Conservation (phyloP, 2,113 vertebrate species). For the Delphinus delphis region DNA sequence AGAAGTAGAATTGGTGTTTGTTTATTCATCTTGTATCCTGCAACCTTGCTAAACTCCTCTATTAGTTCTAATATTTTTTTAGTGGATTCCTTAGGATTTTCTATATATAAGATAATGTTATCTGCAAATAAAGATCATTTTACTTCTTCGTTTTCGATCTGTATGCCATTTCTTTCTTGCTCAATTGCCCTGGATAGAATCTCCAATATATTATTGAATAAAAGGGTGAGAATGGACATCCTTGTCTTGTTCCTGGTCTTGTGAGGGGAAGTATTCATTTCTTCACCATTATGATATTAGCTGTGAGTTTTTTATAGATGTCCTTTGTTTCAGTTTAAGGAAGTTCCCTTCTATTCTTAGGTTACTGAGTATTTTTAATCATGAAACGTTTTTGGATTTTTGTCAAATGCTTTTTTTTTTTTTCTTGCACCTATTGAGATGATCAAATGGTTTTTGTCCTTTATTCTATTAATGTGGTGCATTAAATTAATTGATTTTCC, state of each 20-base stretch:
- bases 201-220: neutral
- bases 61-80: neutral
- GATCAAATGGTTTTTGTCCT: neutral
- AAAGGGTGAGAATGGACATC: neutral
- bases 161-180: neutral
- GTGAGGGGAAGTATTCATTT: neutral
- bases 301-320: neutral
- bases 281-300: neutral
- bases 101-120: neutral
- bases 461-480: neutral
- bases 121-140: neutral
- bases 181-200: neutral
- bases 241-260: neutral
- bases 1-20: neutral
- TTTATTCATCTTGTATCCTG: neutral
- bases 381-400: neutral
- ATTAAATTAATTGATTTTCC: neutral
- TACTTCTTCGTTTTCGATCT: neutral
- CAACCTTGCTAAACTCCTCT: neutral
- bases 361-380: neutral
- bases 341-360: neutral
- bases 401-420: neutral
- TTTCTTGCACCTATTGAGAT: neutral
- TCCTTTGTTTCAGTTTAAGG: neutral
- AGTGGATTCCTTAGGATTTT: neutral